These are phyloP conservation scores for Cynocephalus volans DNA, from an alignment of 2,113 vertebrate genomes.

Conservation along the genomic window DNA sequence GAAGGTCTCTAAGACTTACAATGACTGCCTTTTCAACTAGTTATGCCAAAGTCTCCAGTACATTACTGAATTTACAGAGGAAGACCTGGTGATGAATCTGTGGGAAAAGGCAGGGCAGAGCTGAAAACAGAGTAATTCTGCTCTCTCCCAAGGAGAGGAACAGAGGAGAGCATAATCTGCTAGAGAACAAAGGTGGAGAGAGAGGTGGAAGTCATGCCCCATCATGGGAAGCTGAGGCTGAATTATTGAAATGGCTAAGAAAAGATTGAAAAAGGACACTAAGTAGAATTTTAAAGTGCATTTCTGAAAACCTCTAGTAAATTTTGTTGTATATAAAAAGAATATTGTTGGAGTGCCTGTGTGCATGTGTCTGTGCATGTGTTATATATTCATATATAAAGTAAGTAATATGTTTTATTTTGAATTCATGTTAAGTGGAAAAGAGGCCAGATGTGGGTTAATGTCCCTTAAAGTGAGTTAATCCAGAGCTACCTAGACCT, in stretches of 20 bases:
- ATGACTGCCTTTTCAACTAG: not conserved
- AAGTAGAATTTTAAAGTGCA: not conserved
- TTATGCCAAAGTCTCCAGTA: not conserved
- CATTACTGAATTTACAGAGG: not conserved
- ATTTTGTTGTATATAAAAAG: not conserved
- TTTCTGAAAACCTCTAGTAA: not conserved
- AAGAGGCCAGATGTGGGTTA: not conserved
- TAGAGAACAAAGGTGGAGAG: not conserved
- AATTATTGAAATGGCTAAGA: not conserved
- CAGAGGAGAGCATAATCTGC: not conserved
- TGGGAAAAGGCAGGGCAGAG: not conserved
- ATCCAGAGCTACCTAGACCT: not conserved
- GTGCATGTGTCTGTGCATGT: not conserved
- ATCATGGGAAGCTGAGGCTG: not conserved
- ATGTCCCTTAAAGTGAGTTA: not conserved
- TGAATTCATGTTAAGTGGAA: not conserved
- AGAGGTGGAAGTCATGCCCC: not conserved
- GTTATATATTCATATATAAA: not conserved
- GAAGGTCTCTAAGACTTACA: no score
- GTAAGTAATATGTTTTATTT: not conserved
- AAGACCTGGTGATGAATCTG: no score
- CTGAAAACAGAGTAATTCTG: not conserved
- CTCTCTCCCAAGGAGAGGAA: not conserved
- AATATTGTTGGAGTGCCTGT: not conserved
- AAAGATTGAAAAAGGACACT: not conserved